Base-by-base conservation (phyloP, 92 coral and sea anemone genomes). In the Bergia sp. region DNA sequence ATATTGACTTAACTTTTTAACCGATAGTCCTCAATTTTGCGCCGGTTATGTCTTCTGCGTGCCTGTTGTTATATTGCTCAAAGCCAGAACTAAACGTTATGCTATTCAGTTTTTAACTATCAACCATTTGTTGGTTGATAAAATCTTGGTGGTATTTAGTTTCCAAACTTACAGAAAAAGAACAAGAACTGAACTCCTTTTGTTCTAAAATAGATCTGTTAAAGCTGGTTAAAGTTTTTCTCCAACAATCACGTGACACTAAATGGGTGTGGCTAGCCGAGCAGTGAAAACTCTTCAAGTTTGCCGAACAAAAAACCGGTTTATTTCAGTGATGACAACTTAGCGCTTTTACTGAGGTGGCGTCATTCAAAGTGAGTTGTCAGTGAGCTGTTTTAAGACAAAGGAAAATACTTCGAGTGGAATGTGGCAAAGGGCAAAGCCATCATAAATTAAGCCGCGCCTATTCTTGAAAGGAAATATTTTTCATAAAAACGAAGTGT, bases 271-370 rank as follows among this genome's bases (percentile, higher is more conserved):
- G 66, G 87, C 37, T 36, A 5, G 37, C 37, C 50, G 43, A 7
- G 39, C 38, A 39, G 37, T 76, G n/a, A 76, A 42, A 13, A 38
- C 8, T 13, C 47, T 76, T 76, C 50, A 42, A 39, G 80, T 37
- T 81, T 39, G 41, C 73, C 72, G 40, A 61, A 81, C 29, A 38
- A 81, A 29, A 79, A 79, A 77, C 18, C 40, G 66, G 78, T 72
- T 43, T 84, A 42, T 83, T 83, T 44, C 78, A 84, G 44, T 45
- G 79, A 84, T 84, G 87, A 66, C 86, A 45, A 79, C 82, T 23
- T 23, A 7, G 7, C 41, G 23, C 64, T 53, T 45, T 23, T 49
- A 79, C 20, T 12, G 77, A 47, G 37, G 76, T 49, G 21, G 37
- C 4, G 47, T 84, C 61, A 66, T 36, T 16, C 78, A 83, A 69